Evolutionary conservation across 2,797 vertebrate species (phyloP).

Genomic region (Artibeus lituratus): DNA sequence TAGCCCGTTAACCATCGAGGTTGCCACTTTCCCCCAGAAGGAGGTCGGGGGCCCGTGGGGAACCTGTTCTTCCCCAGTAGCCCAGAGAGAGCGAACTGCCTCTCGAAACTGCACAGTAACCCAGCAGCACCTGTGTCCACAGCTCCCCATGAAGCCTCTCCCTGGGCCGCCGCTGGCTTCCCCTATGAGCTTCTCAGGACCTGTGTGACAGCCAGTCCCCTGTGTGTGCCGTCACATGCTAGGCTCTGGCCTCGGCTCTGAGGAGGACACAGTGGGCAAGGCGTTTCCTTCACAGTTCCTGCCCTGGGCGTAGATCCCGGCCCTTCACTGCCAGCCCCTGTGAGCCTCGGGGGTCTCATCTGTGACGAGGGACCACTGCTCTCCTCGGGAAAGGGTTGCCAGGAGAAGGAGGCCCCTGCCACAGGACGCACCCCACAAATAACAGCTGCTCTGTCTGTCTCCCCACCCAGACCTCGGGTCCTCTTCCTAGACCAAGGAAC

Average conservation of each 20-base stretch:
- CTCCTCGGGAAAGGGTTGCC: not conserved
- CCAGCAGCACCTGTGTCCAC: too few species aligned
- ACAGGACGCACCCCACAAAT: rapidly evolving
- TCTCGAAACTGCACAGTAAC: not conserved
- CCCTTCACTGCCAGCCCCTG: not conserved
- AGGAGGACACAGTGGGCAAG: not conserved
- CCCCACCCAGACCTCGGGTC: not conserved
- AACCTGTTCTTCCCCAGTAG: not conserved
- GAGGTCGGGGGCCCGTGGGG: not conserved
- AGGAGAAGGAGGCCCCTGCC: rapidly evolving
- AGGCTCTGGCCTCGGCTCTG: not conserved
- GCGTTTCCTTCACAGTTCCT: too few species aligned
- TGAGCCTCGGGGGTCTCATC: not conserved
- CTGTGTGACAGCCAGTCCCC: not conserved
- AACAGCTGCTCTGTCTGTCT: rapidly evolving
- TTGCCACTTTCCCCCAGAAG: not conserved
- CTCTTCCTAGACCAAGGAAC: not conserved
- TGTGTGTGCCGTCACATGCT: too few species aligned
- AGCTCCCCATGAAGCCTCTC: too few species aligned
- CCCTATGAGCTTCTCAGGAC: not conserved
- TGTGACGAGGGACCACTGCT: rapidly evolving
- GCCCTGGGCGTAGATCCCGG: not conserved
- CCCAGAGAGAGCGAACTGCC: not conserved
- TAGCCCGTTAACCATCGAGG: not conserved
- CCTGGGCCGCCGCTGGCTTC: too few species aligned